These are phyloP conservation scores for Cyprinodon diabolis DNA, from an alignment of 2,797 vertebrate species.

Conservation along the genomic window DNA sequence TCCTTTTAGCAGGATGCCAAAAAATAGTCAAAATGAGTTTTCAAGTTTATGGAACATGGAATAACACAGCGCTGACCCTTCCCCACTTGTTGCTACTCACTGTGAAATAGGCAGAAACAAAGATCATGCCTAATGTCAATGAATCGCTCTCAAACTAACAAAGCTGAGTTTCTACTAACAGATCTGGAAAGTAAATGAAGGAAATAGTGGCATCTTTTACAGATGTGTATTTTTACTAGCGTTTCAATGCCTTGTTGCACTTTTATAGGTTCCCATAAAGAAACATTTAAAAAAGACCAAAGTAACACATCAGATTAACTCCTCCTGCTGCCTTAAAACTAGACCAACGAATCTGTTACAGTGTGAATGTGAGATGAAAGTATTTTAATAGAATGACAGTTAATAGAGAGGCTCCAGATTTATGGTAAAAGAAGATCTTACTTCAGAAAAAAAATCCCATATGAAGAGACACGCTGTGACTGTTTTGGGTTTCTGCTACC, in stretches of 20 bases:
- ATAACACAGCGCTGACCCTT: neutral
- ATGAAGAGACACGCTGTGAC: neutral
- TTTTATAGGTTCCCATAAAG: neutral
- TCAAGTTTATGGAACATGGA: too few relatives aligned
- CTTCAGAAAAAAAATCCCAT: neutral
- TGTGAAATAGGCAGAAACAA: neutral
- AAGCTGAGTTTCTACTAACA: neutral
- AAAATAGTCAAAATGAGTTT: too few relatives aligned
- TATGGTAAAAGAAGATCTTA: neutral
- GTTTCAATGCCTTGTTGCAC: neutral
- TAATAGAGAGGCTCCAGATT: neutral
- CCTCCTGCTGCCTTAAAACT: neutral
- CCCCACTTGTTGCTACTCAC: neutral
- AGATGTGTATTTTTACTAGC: neutral
- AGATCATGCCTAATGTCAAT: neutral
- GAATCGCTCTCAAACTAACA: neutral
- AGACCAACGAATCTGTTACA: neutral
- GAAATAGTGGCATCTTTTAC: neutral
- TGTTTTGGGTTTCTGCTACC: slow-evolving; percentile 9
- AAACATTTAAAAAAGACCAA: neutral
- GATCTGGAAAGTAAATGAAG: neutral
- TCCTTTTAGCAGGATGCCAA: too few relatives aligned
- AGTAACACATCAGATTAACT: neutral
- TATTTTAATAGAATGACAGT: neutral
- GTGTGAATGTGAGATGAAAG: neutral